A percentile compares a stretch with the other conserved stretches of the same genome.
Evolutionary conservation across 2,797 vertebrate species (phyloP).

Genomic region (Perodicticus potto): DNA sequence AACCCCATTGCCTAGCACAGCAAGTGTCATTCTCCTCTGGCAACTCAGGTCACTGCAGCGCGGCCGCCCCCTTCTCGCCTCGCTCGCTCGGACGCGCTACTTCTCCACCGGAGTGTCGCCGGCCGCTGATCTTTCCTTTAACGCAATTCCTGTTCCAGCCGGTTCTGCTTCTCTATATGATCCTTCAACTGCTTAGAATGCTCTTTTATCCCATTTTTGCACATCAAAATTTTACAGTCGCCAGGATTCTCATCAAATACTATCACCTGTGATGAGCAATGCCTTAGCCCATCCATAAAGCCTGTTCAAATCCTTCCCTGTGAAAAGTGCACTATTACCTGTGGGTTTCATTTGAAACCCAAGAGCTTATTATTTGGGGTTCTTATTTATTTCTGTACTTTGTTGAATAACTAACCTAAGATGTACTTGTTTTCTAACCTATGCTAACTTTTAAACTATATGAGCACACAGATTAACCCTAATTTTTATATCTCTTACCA

Average conservation of each 20-base stretch:
- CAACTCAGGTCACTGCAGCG: constrained; percentile 61
- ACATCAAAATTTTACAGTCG: background rate
- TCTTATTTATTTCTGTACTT: background rate
- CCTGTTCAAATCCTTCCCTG: background rate
- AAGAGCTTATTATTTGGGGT: background rate
- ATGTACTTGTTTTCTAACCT: background rate
- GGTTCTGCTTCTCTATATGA: background rate
- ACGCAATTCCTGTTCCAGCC: background rate
- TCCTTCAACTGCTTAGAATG: background rate
- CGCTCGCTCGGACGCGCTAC: background rate
- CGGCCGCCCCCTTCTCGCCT: background rate
- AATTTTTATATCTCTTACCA: background rate
- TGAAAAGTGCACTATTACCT: background rate
- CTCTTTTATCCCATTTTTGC: constrained; percentile 39
- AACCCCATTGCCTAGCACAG: background rate
- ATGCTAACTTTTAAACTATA: background rate
- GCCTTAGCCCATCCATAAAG: too few relatives aligned
- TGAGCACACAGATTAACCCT: background rate
- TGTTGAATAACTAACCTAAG: background rate
- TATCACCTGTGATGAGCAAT: too few relatives aligned
- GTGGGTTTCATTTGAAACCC: background rate
- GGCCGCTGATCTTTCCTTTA: background rate
- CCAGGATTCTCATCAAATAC: constrained; percentile 17
- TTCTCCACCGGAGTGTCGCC: constrained; percentile 18
- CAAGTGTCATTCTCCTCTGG: constrained; percentile 37